Percentiles rank a stretch among this genome's conserved stretches.
Evolutionary conservation across 2,888 invertebrate genomes (phyloP).

Genomic region (Melangyna quadrimaculata): DNA sequence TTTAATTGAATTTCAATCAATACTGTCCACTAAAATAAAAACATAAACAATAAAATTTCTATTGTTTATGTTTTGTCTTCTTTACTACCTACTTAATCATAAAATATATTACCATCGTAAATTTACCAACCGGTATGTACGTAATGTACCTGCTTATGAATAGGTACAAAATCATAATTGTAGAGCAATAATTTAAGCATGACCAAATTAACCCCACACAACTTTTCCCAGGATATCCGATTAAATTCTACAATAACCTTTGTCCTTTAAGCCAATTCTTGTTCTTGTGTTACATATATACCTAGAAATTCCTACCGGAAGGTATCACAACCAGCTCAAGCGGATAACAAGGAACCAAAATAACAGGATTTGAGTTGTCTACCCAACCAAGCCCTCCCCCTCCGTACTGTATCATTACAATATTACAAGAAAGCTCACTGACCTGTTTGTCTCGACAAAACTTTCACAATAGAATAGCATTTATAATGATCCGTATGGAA

Average conservation of each 20-base stretch:
- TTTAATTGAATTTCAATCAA: too few relatives aligned
- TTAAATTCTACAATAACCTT: not conserved
- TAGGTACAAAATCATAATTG: not conserved
- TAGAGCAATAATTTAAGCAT: slow-evolving; percentile 26
- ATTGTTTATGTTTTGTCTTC: too few relatives aligned
- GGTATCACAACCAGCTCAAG: slow-evolving; percentile 33
- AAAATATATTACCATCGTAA: too few relatives aligned
- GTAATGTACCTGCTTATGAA: too few relatives aligned
- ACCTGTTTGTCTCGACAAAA: slow-evolving; percentile 45
- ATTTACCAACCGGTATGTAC: too few relatives aligned
- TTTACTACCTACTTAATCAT: too few relatives aligned
- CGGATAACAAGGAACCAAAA: slow-evolving; percentile 55
- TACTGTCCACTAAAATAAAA: too few relatives aligned
- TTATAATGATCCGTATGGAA: not conserved
- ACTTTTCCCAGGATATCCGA: slow-evolving; percentile 36
- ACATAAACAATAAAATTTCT: too few relatives aligned
- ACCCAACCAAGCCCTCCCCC: not conserved
- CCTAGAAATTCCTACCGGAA: slow-evolving; percentile 1
- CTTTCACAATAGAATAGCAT: slow-evolving; percentile 28
- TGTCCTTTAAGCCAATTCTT: not conserved
- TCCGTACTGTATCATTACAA: slow-evolving; percentile 27
- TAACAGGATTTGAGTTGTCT: slow-evolving; percentile 54
- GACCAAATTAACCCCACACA: slow-evolving; percentile 7
- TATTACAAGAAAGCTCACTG: slow-evolving; percentile 20
- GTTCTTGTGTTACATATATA: not conserved